Percentiles rank a stretch among this genome's conserved stretches.
Conservation (phyloP, 2,888 invertebrate genomes). For the Muschampia plurimacula region DNA sequence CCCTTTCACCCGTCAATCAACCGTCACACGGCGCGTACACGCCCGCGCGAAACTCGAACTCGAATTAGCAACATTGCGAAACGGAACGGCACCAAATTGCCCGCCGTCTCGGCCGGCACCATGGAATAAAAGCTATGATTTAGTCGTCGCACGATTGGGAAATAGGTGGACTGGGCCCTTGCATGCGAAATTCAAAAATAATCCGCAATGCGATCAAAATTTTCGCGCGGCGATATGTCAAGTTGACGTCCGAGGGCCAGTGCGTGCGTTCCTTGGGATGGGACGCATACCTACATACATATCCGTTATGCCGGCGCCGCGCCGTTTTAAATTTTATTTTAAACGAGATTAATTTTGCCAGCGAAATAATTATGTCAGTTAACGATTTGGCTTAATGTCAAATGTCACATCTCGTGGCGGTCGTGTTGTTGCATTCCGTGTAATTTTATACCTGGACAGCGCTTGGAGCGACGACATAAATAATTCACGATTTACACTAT, state of each 20-base stretch:
- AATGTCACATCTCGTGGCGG: conserved; percentile 34
- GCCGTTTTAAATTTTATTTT: conserved; percentile 45
- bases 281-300: conserved; percentile 50
- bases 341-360: conserved; percentile 61
- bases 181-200: conserved; percentile 52
- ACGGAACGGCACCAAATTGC: conserved; percentile 49
- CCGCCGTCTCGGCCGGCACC: conserved; percentile 49
- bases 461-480: conserved; percentile 15
- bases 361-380: conserved; percentile 64
- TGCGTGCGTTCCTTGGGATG: conserved; percentile 46
- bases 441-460: conserved; percentile 27
- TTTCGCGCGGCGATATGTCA: conserved; percentile 72
- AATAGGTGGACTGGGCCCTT: conserved; percentile 53
- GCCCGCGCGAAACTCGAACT: conserved; percentile 53
- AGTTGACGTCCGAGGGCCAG: conserved; percentile 56
- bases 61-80: conserved; percentile 65
- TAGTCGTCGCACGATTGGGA: conserved; percentile 53
- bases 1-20: conserved; percentile 84
- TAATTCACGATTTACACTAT: conserved; percentile 13
- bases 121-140: conserved; percentile 67
- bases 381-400: conserved; percentile 62
- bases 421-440: conserved; percentile 13
- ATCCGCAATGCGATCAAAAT: conserved; percentile 58
- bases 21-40: conserved; percentile 62
- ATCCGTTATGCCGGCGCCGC: background rate